Conservation (phyloP, 2,113 vertebrate genomes). For the Egretta garzetta region DNA sequence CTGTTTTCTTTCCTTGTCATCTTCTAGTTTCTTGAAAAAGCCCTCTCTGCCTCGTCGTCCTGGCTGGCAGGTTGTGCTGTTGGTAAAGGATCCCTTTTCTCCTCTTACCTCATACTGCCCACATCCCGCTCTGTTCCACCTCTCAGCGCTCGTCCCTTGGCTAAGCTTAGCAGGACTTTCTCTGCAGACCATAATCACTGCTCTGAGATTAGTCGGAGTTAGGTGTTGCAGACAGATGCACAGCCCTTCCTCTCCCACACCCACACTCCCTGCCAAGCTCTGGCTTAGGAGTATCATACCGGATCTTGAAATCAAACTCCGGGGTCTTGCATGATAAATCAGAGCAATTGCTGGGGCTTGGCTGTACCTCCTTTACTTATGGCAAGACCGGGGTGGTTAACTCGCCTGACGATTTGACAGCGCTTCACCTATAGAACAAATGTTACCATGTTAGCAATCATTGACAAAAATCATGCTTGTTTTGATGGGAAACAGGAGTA, state of each 20-base stretch:
- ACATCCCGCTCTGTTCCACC: background rate
- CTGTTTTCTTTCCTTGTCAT: background rate
- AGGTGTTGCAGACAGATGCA: slow-evolving; percentile 7
- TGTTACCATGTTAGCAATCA: background rate
- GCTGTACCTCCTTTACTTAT: background rate
- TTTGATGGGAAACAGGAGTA: background rate
- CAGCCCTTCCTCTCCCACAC: slow-evolving; percentile 16
- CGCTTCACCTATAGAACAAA: background rate
- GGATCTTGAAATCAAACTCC: slow-evolving; percentile 2
- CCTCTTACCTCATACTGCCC: background rate
- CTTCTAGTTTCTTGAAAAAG: background rate
- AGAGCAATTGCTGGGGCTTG: background rate
- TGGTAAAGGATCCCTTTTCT: background rate
- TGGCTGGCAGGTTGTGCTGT: background rate
- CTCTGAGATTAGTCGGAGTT: background rate
- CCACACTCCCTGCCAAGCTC: slow-evolving; percentile 12
- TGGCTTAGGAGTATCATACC: background rate
- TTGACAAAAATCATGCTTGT: background rate
- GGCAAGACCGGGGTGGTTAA: background rate
- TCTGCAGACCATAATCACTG: background rate
- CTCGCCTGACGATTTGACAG: background rate
- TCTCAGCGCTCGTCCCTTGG: background rate
- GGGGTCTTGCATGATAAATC: background rate
- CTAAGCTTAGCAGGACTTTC: slow-evolving; percentile 29
- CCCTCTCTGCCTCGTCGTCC: background rate